Base-by-base conservation (phyloP, 2,113 vertebrate species). In the Sapayoa aenigma region DNA sequence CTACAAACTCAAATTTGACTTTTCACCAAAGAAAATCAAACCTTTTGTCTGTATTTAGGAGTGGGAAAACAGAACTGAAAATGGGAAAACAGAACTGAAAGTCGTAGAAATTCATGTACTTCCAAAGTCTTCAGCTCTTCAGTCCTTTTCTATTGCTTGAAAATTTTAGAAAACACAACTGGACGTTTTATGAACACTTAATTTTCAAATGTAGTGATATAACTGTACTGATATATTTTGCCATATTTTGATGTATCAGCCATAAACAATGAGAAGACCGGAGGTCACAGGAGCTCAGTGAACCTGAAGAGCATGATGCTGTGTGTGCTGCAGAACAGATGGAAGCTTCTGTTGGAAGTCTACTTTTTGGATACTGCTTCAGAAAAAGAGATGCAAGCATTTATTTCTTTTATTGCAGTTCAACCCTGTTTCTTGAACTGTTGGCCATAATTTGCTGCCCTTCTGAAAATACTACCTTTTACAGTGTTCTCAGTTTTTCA, bases 151-250 rank as follows among this genome's bases (percentile, higher is more conserved):
- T n/a, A 11, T 27, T 60, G 39, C 47, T 87, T 50, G 25, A 39
- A 72, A 56, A 20, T 72, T 56, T 33, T 5, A 6, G 19, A 33
- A 72, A 78, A 47, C 14, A 25, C 8, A 30, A 50, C 5, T 7
- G 19, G 24, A 10, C 6, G 12, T 42, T 63, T 58, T 35, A 52
- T 0, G 2, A 79, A 85, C 0, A 0, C 4, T 65, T 74, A 0
- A 15, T 81, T 89, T 69, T 77, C 59, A 77, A 69, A 37, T 0
- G 1, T 10, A 39, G 7, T 15, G 14, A 28, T 86, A 5, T 9
- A 75, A 53, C 31, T 49, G 39, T 30, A 24, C 4, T 24, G 11
- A 41, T 11, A 19, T 9, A 9, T 27, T 0, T 1, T 78, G 31
- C 15, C 7, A 3, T 31, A 21, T 41, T 9, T 27, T 21, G 44